A percentile compares a stretch with the other conserved stretches of the same genome.
Evolutionary conservation across 2,888 invertebrate species (phyloP).

Genomic region (Ypsolopha sequella): DNA sequence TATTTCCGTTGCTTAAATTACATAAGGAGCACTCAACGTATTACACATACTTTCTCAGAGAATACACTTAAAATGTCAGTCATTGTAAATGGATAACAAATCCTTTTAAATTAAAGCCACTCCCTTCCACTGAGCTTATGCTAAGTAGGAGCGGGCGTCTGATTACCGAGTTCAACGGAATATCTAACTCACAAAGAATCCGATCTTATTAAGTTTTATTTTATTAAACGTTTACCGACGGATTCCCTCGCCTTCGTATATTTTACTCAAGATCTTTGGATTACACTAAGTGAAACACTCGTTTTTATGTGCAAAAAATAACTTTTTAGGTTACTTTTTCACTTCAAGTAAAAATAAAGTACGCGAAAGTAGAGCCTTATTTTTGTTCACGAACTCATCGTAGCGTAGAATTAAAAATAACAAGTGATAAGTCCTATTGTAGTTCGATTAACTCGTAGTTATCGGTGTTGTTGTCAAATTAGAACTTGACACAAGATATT

Average conservation of each 20-base stretch:
- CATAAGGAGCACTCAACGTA: too few relatives aligned
- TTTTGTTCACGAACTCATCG: not conserved
- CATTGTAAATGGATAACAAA: conserved; percentile 28
- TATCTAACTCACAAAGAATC: conserved; percentile 1
- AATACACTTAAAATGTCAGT: conserved; percentile 19
- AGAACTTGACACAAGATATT: not conserved
- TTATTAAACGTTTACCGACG: conserved; percentile 3
- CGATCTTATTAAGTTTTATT: conserved; percentile 3
- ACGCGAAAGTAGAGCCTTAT: too few relatives aligned
- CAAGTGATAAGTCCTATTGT: not conserved
- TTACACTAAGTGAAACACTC: not conserved
- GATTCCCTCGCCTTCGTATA: not conserved
- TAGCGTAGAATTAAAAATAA: not conserved
- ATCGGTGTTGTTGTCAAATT: not conserved
- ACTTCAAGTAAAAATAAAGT: not conserved
- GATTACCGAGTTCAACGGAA: conserved; percentile 28
- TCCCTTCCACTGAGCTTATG: conserved; percentile 29
- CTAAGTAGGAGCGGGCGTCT: conserved; percentile 39
- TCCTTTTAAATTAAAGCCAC: conserved; percentile 23
- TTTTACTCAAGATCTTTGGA: not conserved
- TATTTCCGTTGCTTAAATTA: not conserved
- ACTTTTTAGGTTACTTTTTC: not conserved
- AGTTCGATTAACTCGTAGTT: not conserved
- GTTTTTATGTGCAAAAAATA: not conserved
- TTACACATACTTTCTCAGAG: not conserved